Evolutionary conservation across 2,888 invertebrate species (phyloP).

Genomic region (Drepanosiphum platanoidis): DNA sequence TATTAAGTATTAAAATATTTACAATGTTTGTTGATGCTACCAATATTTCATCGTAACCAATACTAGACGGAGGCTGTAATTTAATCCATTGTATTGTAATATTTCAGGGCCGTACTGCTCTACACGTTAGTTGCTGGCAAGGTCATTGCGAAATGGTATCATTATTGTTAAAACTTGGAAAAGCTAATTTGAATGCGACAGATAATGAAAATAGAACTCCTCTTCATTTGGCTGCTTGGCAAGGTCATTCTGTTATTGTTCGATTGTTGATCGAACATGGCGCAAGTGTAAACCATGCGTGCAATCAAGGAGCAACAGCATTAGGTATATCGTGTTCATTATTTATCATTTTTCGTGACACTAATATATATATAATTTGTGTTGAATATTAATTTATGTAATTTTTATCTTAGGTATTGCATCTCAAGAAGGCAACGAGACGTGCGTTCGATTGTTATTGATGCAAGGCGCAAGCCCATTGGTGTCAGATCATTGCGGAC

Average conservation of each 20-base stretch:
- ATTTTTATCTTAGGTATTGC: slow-evolving; percentile 78
- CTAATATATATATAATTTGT: background rate
- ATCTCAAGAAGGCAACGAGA: slow-evolving; percentile 94
- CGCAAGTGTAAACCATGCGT: slow-evolving; percentile 87
- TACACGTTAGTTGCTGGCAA: slow-evolving; percentile 93
- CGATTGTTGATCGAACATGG: slow-evolving; percentile 81
- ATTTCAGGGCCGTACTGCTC: slow-evolving; percentile 81
- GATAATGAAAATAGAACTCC: slow-evolving; percentile 90
- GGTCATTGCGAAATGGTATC: slow-evolving; percentile 94
- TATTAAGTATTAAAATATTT: no score
- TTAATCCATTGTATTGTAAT: background rate
- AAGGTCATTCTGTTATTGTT: slow-evolving; percentile 88
- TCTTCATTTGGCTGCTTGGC: slow-evolving; percentile 95
- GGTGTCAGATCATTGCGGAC: slow-evolving; percentile 86
- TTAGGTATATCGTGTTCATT: slow-evolving; percentile 69
- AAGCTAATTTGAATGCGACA: slow-evolving; percentile 86
- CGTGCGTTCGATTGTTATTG: slow-evolving; percentile 84
- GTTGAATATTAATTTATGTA: background rate
- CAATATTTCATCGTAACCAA: no score
- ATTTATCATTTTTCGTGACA: no score
- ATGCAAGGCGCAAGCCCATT: slow-evolving; percentile 87
- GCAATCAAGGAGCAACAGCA: slow-evolving; percentile 95
- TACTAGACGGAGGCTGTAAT: no score
- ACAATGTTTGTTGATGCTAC: no score
- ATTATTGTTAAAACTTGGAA: slow-evolving; percentile 81